Evolutionary conservation across 2,113 vertebrate species (phyloP), one percentile per base, ranked within the genome.

Genomic region (Etheostoma spectabile): DNA sequence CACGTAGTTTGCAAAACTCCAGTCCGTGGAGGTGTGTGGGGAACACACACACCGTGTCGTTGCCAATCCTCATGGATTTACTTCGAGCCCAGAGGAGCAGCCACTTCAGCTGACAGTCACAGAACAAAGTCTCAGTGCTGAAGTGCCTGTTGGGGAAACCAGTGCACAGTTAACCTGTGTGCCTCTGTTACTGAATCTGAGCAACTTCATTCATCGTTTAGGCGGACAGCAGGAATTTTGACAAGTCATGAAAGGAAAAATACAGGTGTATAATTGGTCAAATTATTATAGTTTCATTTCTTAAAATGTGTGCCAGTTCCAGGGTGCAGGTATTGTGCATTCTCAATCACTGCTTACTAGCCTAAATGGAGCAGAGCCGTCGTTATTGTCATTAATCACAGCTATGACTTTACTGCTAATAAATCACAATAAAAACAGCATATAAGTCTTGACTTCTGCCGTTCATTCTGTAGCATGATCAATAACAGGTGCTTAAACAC

Each of bases 61-160:
- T 97, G 0, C 94, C 94, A 15, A 97, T 95, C 55, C 94, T 94
- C 76, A 97, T 95, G 0, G 94, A 95, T 71, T 94, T 89, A 18
- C 90, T 92, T 59, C 91, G 95, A 61, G 96, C 93, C 97, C 97
- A 98, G 8, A 93, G 86, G 79, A 96, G 89, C 73, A 98, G 82
- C 97, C 97, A 97, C 72, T 91, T 95, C 33, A 98, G 94, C 92
- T 97, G 97, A 82, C 97, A 98, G 93, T 98, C 97, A 90, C 97
- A 98, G 86, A 96, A 97, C 77, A 98, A 93, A 5, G 95, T 96
- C 81, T 97, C 97, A 0, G 96, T 95, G 83, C 92, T 93, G 87
- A 98, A 96, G 86, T 96, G 95, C 73, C 97, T 98, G 79, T 16
- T 24, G 60, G 83, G 89, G 90, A 80, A 81, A 86, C 2, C 11